Percentiles rank a stretch among this genome's conserved stretches.
Evolutionary conservation across 64 coral and sea anemone genomes (phyloP).

Genomic region (Pocillopora verrucosa): DNA sequence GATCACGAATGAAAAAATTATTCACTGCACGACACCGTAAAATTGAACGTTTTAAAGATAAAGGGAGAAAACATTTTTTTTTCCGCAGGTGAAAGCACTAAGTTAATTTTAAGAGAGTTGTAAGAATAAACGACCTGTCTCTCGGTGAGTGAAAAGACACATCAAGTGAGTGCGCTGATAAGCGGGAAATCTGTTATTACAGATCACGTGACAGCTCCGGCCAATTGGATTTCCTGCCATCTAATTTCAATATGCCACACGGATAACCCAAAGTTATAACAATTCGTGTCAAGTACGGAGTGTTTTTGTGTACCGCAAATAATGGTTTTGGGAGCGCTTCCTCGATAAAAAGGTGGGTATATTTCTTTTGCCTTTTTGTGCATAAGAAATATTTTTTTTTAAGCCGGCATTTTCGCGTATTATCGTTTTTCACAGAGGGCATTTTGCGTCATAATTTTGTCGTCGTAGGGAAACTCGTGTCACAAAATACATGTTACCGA

Average conservation of each 20-base stretch:
- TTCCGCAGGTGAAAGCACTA: not conserved
- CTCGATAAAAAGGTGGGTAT: not conserved
- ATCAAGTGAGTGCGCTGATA: not conserved
- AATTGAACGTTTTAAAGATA: not conserved
- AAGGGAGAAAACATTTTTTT: not conserved
- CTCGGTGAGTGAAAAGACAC: not conserved
- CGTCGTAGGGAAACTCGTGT: no score
- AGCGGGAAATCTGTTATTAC: not conserved
- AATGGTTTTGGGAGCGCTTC: not conserved
- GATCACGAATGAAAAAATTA: not conserved
- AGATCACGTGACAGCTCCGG: not conserved
- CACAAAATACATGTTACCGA: no score
- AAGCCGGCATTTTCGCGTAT: not conserved
- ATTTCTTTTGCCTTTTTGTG: not conserved
- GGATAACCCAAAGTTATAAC: not conserved
- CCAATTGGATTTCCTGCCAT: not conserved
- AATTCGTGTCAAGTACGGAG: not conserved
- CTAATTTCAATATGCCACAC: not conserved
- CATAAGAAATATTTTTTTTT: not conserved
- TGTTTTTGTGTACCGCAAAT: not conserved
- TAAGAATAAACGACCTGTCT: not conserved
- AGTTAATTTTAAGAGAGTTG: not conserved
- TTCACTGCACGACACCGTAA: not conserved
- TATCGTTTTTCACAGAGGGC: not conserved
- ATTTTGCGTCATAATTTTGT: not conserved